Evolutionary conservation across 2,888 invertebrate species (phyloP).

Genomic region (Clunio marinus): DNA sequence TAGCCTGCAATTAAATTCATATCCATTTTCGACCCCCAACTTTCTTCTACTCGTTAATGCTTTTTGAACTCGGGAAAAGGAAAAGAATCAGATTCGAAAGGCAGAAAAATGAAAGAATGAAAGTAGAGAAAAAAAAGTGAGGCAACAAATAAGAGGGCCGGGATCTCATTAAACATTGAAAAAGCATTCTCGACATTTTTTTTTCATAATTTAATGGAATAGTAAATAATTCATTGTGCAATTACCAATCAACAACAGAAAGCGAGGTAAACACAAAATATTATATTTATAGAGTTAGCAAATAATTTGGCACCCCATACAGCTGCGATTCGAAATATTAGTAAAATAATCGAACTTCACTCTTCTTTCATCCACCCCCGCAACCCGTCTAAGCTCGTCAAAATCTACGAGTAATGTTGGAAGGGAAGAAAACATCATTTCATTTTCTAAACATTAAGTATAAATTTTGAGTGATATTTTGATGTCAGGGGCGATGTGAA

Average conservation of each 20-base stretch:
- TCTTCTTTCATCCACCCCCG: background rate
- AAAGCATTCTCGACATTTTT: conserved; percentile 15
- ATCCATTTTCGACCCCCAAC: conserved; percentile 8
- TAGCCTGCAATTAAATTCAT: conserved; percentile 32
- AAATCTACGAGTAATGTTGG: background rate
- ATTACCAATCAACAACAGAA: conserved; percentile 34
- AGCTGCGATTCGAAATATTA: background rate
- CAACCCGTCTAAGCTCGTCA: background rate
- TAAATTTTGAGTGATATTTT: conserved; percentile 10
- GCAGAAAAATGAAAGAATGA: too few species aligned
- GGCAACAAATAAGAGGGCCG: too few species aligned
- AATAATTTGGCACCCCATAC: conserved; percentile 28
- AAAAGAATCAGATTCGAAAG: background rate
- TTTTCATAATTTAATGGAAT: conserved; percentile 32
- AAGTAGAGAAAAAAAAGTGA: too few species aligned
- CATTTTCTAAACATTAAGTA: background rate
- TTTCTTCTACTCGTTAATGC: too few species aligned
- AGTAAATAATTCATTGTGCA: conserved; percentile 36
- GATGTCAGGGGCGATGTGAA: conserved; percentile 10
- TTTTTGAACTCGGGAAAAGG: background rate
- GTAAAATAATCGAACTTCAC: background rate
- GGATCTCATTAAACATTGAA: conserved; percentile 29
- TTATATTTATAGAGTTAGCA: conserved; percentile 26
- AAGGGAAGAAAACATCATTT: conserved; percentile 4
- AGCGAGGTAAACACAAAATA: background rate